A percentile compares a stretch with the other conserved stretches of the same genome.
Evolutionary conservation across 2,113 vertebrate genomes (phyloP).

Genomic region (Aldabrachelys gigantea): DNA sequence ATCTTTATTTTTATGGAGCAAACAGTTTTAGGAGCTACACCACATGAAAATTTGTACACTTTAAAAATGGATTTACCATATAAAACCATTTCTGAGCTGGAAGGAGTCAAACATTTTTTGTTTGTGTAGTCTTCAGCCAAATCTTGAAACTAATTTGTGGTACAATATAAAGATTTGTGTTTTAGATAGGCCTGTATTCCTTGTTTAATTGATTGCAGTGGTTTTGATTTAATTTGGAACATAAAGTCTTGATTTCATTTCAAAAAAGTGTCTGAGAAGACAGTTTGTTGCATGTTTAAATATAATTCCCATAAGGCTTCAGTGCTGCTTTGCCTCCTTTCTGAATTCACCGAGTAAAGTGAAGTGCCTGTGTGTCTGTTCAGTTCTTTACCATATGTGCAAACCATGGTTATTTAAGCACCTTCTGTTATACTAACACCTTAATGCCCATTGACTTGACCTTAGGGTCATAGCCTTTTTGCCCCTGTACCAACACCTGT

Average conservation of each 20-base stretch:
- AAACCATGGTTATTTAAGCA: constrained; percentile 52
- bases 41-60: constrained; percentile 66
- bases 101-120: constrained; percentile 44
- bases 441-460: constrained; percentile 69
- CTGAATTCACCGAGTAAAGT: constrained; percentile 44
- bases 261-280: background rate
- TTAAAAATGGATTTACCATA: constrained; percentile 46
- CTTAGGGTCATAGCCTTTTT: constrained; percentile 73
- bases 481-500: constrained; percentile 79
- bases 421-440: constrained; percentile 76
- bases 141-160: constrained; percentile 25
- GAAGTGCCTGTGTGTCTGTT: constrained; percentile 27
- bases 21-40: constrained; percentile 64
- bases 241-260: background rate
- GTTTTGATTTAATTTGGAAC: background rate
- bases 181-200: background rate
- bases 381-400: constrained; percentile 70
- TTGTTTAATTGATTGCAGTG: constrained; percentile 1
- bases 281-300: background rate
- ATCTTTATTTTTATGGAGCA: background rate
- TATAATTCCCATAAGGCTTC: background rate
- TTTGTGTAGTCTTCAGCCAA: constrained; percentile 23
- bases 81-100: constrained; percentile 38
- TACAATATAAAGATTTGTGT: background rate
- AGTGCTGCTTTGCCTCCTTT: constrained; percentile 17